Conservation (phyloP, 2,888 invertebrate genomes). For the Thera britannica region DNA sequence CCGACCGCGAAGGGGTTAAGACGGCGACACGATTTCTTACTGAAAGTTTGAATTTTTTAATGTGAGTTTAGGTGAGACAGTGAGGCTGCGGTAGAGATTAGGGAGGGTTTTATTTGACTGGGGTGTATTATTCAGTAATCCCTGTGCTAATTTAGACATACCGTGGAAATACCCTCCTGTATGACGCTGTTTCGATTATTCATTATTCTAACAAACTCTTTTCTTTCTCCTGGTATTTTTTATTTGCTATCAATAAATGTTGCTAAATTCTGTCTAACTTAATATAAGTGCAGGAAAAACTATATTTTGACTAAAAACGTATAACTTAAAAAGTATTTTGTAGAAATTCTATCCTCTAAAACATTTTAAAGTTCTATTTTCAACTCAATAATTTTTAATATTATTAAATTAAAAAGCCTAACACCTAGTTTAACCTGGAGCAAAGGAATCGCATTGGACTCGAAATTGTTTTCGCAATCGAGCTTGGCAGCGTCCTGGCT, state of each 20-base stretch:
- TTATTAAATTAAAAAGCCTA: slow-evolving; percentile 33
- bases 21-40: slow-evolving; percentile 32
- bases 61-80: slow-evolving; percentile 9
- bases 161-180: background rate
- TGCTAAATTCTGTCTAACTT: no score
- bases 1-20: slow-evolving; percentile 51
- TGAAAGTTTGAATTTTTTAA: slow-evolving; percentile 22
- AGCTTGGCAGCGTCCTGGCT: slow-evolving; percentile 37
- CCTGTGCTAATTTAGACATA: background rate
- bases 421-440: slow-evolving; percentile 37
- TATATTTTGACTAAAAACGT: no score
- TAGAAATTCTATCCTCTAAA: background rate
- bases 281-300: no score
- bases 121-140: background rate
- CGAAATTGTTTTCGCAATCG: slow-evolving; percentile 49
- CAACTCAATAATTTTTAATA: slow-evolving; percentile 15
- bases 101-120: background rate
- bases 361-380: background rate
- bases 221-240: background rate
- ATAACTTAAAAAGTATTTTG: background rate
- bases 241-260: no score
- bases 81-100: background rate
- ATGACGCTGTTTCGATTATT: background rate
- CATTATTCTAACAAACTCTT: background rate
- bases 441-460: slow-evolving; percentile 40